Conservation (phyloP, 2,888 invertebrate species). For the Euphydryas editha region DNA sequence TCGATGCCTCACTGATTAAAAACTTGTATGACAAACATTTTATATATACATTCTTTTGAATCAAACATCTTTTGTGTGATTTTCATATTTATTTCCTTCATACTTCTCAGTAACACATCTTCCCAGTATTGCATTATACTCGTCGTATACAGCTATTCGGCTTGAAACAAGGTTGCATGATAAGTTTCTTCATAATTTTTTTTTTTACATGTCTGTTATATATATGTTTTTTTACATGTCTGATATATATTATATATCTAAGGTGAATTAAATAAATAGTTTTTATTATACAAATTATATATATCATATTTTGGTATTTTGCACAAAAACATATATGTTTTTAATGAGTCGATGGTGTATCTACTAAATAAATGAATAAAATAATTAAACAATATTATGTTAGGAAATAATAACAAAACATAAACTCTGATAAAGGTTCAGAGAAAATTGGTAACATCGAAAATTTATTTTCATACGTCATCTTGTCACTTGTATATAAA, state of each 20-base stretch:
- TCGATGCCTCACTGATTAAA: background rate
- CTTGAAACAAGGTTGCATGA: background rate
- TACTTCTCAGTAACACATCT: background rate
- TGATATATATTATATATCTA: no score
- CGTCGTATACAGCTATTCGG: background rate
- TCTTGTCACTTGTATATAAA: conserved; percentile 23
- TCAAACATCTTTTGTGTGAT: background rate
- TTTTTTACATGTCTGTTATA: no score
- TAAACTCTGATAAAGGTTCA: background rate
- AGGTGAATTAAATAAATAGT: no score
- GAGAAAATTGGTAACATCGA: background rate
- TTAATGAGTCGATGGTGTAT: no score
- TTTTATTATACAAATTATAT: no score
- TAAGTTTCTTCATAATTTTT: background rate
- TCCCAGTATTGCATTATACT: background rate
- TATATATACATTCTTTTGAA: conserved; percentile 1
- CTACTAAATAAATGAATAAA: no score
- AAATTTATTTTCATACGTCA: conserved; percentile 5
- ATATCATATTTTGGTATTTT: no score
- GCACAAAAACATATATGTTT: no score
- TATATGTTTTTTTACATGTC: no score
- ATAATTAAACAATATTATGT: no score
- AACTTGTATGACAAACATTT: background rate
- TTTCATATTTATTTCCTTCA: background rate
- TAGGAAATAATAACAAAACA: background rate